phyloP scores from a whole-genome alignment of 2,113 vertebrate species.

The Otus sunia region DNA sequence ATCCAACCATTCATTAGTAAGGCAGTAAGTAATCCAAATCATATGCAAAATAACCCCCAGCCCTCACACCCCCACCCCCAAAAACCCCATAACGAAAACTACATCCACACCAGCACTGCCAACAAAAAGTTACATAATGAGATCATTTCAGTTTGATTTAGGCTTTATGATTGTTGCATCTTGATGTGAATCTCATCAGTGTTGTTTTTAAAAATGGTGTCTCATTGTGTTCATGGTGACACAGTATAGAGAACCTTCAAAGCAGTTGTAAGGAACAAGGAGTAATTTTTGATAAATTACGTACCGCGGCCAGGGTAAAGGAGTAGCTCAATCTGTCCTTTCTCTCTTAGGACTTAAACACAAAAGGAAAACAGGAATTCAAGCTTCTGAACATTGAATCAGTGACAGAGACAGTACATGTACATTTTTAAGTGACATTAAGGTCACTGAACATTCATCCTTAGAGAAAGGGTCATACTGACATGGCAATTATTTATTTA shows the following conservation, averaged over 20 bases:
- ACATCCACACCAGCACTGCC: background rate
- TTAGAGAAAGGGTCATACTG: background rate
- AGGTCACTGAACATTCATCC: background rate
- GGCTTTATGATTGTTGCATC: background rate
- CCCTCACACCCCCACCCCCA: accelerated
- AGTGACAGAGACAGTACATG: background rate
- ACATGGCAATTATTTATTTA: background rate
- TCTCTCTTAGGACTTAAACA: background rate
- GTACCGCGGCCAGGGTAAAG: background rate
- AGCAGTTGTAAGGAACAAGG: background rate
- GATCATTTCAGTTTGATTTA: background rate
- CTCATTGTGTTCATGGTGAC: background rate
- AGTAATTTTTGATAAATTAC: slow-evolving; percentile 16
- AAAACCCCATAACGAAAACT: background rate
- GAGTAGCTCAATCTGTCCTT: slow-evolving; percentile 2
- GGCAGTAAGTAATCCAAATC: background rate
- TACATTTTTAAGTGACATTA: background rate
- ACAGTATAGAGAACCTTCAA: background rate
- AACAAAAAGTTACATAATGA: background rate
- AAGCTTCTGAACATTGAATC: background rate
- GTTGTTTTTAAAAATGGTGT: background rate
- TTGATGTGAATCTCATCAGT: background rate
- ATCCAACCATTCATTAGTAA: background rate
- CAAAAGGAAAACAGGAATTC: background rate
- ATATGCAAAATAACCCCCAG: background rate